A percentile compares a stretch with the other conserved stretches of the same genome.
Conservation (phyloP, 2,797 vertebrate genomes). For the Melanotaenia boesemani region DNA sequence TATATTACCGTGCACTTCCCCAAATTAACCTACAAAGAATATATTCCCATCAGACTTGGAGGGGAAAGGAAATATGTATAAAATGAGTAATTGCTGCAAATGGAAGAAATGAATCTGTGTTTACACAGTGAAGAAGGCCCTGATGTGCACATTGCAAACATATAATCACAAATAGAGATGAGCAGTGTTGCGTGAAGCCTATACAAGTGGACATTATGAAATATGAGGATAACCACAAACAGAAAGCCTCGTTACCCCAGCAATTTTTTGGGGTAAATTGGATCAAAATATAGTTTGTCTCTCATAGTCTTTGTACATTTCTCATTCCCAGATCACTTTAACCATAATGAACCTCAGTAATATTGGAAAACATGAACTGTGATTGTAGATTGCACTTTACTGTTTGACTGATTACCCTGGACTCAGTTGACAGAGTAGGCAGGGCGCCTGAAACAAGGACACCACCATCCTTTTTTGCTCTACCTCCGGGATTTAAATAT, state of each 20-base stretch:
- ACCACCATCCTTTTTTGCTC: slow-evolving; percentile 70
- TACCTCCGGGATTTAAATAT: slow-evolving; percentile 86
- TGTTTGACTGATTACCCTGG: slow-evolving; percentile 60
- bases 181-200: slow-evolving; percentile 22
- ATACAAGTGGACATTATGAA: slow-evolving; percentile 32
- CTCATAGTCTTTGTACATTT: slow-evolving; percentile 16
- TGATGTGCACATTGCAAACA: slow-evolving; percentile 43
- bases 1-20: slow-evolving; percentile 61
- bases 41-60: slow-evolving; percentile 54
- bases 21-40: slow-evolving; percentile 61
- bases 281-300: slow-evolving; percentile 11
- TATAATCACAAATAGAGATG: slow-evolving; percentile 44
- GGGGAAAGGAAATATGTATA: slow-evolving; percentile 41
- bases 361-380: slow-evolving; percentile 45
- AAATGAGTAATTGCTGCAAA: slow-evolving; percentile 64
- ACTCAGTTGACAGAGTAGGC: slow-evolving; percentile 60
- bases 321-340: slow-evolving; percentile 28
- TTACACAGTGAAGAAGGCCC: slow-evolving; percentile 44
- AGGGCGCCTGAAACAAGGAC: slow-evolving; percentile 85
- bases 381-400: slow-evolving; percentile 36
- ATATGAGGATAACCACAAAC: slow-evolving; percentile 32
- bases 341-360: slow-evolving; percentile 34
- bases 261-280: slow-evolving; percentile 15
- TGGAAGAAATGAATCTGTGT: slow-evolving; percentile 50
- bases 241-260: slow-evolving; percentile 25